These are phyloP conservation scores for Clepsis dumicolana DNA, from an alignment of 2,888 invertebrate species.

Conservation along the genomic window DNA sequence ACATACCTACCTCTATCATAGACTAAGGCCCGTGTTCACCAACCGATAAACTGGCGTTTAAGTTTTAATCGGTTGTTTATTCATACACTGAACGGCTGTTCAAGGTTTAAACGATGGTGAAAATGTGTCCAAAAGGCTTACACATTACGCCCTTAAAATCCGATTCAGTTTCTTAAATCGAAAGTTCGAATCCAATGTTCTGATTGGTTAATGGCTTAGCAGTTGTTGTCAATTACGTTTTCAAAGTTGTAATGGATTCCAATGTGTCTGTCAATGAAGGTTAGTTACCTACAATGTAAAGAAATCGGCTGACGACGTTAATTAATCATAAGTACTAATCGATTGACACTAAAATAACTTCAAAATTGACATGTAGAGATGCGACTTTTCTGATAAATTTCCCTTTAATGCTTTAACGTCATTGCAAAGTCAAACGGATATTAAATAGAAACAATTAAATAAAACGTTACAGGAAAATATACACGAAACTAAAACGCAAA, in stretches of 20 bases:
- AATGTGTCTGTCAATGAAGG: conserved; percentile 1
- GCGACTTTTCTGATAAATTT: too few relatives aligned
- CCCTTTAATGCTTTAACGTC: too few relatives aligned
- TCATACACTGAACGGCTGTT: too few relatives aligned
- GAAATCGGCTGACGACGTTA: not conserved
- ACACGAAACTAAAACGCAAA: not conserved
- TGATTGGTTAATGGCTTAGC: conserved; percentile 13
- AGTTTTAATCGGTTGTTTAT: too few relatives aligned
- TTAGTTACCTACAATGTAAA: not conserved
- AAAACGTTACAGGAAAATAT: not conserved
- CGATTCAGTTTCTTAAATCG: conserved; percentile 1
- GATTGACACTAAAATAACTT: too few relatives aligned
- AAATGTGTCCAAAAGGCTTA: too few relatives aligned
- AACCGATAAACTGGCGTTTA: too few relatives aligned
- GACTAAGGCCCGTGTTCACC: too few relatives aligned
- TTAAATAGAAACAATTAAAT: too few relatives aligned
- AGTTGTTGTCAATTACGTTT: conserved; percentile 1
- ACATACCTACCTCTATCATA: not conserved
- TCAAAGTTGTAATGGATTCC: not conserved
- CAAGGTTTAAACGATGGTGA: too few relatives aligned
- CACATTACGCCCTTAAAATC: conserved; percentile 15
- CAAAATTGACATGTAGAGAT: too few relatives aligned
- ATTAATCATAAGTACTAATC: not conserved
- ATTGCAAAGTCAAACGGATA: too few relatives aligned
- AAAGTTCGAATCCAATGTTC: not conserved